Percentiles rank a stretch among this genome's conserved stretches.
Conservation (phyloP, 2,113 vertebrate species). For the Elephas maximus region DNA sequence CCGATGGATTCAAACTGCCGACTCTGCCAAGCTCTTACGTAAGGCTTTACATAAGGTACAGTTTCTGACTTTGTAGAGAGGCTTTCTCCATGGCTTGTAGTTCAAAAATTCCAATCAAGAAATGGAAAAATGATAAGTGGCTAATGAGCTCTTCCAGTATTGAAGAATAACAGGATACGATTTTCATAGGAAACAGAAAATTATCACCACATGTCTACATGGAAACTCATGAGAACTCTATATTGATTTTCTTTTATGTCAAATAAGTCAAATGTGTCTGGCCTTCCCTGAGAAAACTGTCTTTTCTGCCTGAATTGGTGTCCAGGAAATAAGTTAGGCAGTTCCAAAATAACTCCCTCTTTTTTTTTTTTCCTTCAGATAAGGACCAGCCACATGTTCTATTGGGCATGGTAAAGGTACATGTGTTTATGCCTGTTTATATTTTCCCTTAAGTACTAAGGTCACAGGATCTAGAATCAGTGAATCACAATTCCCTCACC, state of each 20-base stretch:
- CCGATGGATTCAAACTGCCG: too few species aligned
- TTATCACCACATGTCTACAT: neutral
- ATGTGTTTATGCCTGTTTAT: neutral
- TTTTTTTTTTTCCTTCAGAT: neutral
- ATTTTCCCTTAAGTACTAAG: neutral
- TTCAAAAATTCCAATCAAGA: neutral
- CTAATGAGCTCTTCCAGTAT: neutral
- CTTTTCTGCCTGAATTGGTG: constrained; percentile 28
- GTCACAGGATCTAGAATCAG: neutral
- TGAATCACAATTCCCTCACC: neutral
- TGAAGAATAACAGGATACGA: neutral
- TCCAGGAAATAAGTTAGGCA: neutral
- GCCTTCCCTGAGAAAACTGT: neutral
- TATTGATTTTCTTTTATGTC: constrained; percentile 1
- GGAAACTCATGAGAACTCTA: neutral
- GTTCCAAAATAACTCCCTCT: neutral
- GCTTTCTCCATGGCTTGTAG: neutral
- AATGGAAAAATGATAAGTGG: neutral
- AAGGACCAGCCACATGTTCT: neutral
- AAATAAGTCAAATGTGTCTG: neutral
- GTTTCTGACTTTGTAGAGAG: neutral
- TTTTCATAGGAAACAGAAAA: neutral
- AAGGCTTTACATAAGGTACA: neutral
- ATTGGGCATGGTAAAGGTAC: neutral
- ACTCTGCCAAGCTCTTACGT: too few species aligned